These are phyloP conservation scores for Neodiprion pinetum DNA, from an alignment of 1,140 invertebrate genomes.

Conservation along the genomic window DNA sequence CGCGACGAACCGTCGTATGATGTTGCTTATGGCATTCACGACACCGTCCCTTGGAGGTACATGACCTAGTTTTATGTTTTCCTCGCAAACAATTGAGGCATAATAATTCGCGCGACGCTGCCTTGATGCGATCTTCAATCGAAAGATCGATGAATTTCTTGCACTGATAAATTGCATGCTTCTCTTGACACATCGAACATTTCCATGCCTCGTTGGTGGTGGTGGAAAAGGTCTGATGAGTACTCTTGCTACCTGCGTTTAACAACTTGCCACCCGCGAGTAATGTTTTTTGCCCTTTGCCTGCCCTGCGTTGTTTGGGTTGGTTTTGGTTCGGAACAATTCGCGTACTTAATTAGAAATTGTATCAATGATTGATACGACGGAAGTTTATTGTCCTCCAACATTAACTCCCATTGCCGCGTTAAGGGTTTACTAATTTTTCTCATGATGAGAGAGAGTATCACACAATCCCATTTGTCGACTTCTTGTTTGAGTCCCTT, in stretches of 20 bases:
- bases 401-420: constrained; percentile 20
- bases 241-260: background rate
- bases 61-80: background rate
- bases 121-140: background rate
- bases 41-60: background rate
- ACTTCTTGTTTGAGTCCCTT: constrained; percentile 24
- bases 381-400: constrained; percentile 10
- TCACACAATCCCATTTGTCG: constrained; percentile 28
- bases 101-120: background rate
- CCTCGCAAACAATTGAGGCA: background rate
- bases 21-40: constrained; percentile 5
- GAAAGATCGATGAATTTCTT: background rate
- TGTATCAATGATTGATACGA: constrained; percentile 10
- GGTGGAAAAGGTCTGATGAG: background rate
- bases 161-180: background rate
- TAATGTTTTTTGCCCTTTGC: background rate
- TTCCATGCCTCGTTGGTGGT: background rate
- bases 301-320: background rate
- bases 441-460: constrained; percentile 24
- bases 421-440: constrained; percentile 18
- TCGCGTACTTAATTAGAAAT: constrained; percentile 19
- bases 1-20: constrained; percentile 9
- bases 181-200: background rate
- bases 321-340: constrained; percentile 7
- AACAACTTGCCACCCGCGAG: too few species aligned